Conservation (phyloP, 2,888 invertebrate species). For the Campoplex nolae region DNA sequence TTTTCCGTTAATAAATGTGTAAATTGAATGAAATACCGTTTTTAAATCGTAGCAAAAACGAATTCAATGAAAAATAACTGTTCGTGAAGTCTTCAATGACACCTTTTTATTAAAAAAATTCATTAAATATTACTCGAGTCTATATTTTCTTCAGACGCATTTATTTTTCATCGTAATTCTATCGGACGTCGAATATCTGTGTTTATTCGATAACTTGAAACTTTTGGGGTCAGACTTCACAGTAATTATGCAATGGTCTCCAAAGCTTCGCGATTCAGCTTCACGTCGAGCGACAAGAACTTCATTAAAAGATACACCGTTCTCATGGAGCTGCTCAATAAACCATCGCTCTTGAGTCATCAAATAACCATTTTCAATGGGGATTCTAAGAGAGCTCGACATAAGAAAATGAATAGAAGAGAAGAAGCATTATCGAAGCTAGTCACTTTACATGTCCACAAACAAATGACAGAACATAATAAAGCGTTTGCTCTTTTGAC, state of each 20-base stretch:
- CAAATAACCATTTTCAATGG: not conserved
- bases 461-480: not conserved
- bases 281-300: not conserved
- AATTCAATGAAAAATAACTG: not conserved
- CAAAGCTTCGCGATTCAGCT: not conserved
- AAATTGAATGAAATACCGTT: not conserved
- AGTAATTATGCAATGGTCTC: slow-evolving; percentile 39
- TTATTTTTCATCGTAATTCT: not conserved
- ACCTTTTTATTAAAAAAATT: not conserved
- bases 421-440: not conserved
- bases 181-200: not conserved
- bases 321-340: not conserved
- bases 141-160: not conserved
- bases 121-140: not conserved
- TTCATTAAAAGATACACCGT: slow-evolving; percentile 5
- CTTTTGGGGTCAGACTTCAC: slow-evolving; percentile 37
- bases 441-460: not conserved
- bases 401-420: not conserved
- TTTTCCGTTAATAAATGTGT: not conserved
- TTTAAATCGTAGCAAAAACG: not conserved
- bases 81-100: not conserved
- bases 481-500: not conserved
- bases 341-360: not conserved
- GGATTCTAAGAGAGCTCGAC: not conserved
- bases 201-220: not conserved